A percentile compares a stretch with the other conserved stretches of the same genome.
Evolutionary conservation across 2,888 invertebrate genomes (phyloP).

Genomic region (Drosophila histrio): DNA sequence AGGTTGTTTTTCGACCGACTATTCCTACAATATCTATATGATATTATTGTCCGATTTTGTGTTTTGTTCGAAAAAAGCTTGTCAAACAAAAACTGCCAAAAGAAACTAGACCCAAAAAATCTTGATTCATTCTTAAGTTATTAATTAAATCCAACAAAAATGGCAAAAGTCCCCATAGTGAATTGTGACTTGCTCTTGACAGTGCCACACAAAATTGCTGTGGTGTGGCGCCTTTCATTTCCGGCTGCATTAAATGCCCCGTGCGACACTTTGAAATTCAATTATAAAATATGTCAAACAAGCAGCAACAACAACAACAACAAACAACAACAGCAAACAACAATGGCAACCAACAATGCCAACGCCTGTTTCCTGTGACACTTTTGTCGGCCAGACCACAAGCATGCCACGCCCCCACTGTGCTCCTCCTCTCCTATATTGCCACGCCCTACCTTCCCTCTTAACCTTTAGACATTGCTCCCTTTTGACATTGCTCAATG

Average conservation of each 20-base stretch:
- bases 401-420: background rate
- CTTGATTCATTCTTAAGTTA: too few species aligned
- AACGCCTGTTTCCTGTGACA: conserved; percentile 24
- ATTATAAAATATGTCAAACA: conserved; percentile 80
- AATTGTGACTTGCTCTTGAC: background rate
- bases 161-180: too few species aligned
- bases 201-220: background rate
- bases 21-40: too few species aligned
- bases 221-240: conserved; percentile 37
- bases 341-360: conserved; percentile 44
- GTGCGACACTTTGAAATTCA: conserved; percentile 66
- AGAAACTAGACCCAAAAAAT: too few species aligned
- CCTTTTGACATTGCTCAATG: conserved; percentile 10
- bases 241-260: conserved; percentile 35
- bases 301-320: conserved; percentile 25
- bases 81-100: too few species aligned
- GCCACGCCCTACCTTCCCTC: background rate
- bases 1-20: too few species aligned
- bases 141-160: too few species aligned
- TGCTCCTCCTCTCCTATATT: background rate
- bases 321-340: conserved; percentile 20
- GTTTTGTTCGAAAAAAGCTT: too few species aligned
- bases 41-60: too few species aligned
- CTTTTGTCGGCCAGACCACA: conserved; percentile 29
- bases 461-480: background rate